These are phyloP conservation scores for Eilema depressum DNA, from an alignment of 2,888 invertebrate species.

Conservation along the genomic window DNA sequence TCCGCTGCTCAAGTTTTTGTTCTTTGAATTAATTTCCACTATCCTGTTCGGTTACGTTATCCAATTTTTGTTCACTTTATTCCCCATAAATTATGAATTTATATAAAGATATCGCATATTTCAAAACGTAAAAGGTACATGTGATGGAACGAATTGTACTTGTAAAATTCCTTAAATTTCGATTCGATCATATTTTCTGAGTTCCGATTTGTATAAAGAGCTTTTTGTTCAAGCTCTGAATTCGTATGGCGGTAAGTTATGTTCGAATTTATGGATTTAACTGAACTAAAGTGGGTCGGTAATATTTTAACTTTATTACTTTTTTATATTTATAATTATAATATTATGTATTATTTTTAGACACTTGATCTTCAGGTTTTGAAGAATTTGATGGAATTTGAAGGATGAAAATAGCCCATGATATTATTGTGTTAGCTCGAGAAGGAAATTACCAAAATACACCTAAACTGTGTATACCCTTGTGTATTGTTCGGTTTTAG, in stretches of 20 bases:
- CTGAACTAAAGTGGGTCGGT: conserved; percentile 20
- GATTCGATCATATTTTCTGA: conserved; percentile 43
- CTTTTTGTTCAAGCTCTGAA: conserved; percentile 40
- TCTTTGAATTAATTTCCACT: conserved; percentile 42
- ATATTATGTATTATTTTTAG: neutral
- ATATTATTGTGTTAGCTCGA: too few species aligned
- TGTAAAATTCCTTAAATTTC: conserved; percentile 45
- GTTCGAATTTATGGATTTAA: conserved; percentile 33
- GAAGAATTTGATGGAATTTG: too few species aligned
- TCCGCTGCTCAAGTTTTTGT: conserved; percentile 40
- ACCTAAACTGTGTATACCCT: too few species aligned
- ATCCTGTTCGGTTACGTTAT: conserved; percentile 35
- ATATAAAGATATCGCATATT: conserved; percentile 35
- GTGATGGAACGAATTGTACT: conserved; percentile 46
- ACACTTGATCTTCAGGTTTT: too few species aligned
- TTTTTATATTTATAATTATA: neutral
- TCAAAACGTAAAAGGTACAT: conserved; percentile 36
- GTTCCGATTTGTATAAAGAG: conserved; percentile 41
- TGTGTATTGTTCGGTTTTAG: too few species aligned
- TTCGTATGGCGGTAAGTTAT: conserved; percentile 44
- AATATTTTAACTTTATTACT: conserved; percentile 25
- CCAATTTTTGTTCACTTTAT: conserved; percentile 27
- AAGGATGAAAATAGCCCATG: neutral
- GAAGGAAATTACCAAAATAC: too few species aligned
- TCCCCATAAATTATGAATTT: conserved; percentile 40